A percentile compares a stretch with the other conserved stretches of the same genome.
These are phyloP conservation scores for Drepana falcataria DNA, from an alignment of 2,888 invertebrate species.

Conservation along the genomic window DNA sequence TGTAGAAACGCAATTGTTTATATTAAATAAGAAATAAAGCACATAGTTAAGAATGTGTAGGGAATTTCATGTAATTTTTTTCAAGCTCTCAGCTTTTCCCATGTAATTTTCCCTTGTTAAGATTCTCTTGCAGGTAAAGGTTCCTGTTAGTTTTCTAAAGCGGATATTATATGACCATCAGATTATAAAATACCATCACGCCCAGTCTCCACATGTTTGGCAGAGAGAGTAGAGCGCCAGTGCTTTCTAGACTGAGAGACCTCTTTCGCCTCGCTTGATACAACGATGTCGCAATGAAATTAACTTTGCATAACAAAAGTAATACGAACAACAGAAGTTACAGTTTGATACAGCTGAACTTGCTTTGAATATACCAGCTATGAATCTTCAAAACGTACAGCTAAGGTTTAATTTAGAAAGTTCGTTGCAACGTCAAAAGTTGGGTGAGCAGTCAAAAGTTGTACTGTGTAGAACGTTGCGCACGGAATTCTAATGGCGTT, in stretches of 20 bases:
- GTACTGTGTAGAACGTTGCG: not conserved
- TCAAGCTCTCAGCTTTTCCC: no score
- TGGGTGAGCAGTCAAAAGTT: not conserved
- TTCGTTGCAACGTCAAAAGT: not conserved
- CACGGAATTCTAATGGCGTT: slow-evolving; percentile 1
- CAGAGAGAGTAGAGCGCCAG: no score
- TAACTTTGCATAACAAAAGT: not conserved
- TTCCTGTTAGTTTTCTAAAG: no score
- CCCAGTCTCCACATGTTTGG: no score
- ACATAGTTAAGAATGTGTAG: not conserved
- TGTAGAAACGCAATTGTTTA: no score
- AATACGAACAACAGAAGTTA: not conserved
- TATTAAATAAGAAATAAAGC: no score
- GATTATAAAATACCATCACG: no score
- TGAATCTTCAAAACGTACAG: not conserved
- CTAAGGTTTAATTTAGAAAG: slow-evolving; percentile 1
- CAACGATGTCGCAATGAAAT: not conserved
- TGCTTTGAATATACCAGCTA: not conserved
- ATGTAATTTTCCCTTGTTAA: no score
- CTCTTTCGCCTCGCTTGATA: not conserved
- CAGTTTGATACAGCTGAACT: not conserved
- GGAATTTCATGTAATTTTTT: no score
- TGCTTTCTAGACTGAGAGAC: no score
- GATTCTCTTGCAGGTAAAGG: no score
- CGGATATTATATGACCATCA: no score